These are phyloP conservation scores for Drosophila kuntzei DNA, from an alignment of 2,888 invertebrate species.

Conservation along the genomic window DNA sequence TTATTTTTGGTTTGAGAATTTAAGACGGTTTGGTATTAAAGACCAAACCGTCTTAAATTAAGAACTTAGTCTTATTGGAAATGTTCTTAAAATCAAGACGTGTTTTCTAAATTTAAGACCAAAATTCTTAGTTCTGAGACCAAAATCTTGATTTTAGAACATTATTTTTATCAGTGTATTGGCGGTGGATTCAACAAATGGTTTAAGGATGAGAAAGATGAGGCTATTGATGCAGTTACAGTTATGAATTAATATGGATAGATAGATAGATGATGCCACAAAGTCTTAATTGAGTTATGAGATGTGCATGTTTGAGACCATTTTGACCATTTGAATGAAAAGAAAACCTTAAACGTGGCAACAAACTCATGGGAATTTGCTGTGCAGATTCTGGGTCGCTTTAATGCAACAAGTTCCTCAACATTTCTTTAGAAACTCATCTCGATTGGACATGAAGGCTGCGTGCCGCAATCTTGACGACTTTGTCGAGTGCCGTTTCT, in stretches of 20 bases:
- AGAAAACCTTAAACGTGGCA: slow-evolving; percentile 32
- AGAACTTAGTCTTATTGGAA: too few relatives aligned
- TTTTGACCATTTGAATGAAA: slow-evolving; percentile 49
- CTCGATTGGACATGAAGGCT: slow-evolving; percentile 54
- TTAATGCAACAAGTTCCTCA: slow-evolving; percentile 33
- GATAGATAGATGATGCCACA: neutral
- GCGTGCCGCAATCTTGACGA: slow-evolving; percentile 55
- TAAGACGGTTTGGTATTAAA: too few relatives aligned
- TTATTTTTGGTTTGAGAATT: too few relatives aligned
- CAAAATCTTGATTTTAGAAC: too few relatives aligned
- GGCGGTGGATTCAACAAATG: slow-evolving; percentile 38
- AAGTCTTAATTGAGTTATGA: slow-evolving; percentile 59
- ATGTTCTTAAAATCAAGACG: too few relatives aligned
- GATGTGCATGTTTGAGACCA: slow-evolving; percentile 25
- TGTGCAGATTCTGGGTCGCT: slow-evolving; percentile 62
- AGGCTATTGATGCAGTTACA: slow-evolving; percentile 29
- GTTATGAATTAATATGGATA: slow-evolving; percentile 39
- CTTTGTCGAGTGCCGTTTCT: slow-evolving; percentile 51
- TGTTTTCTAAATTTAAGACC: too few relatives aligned
- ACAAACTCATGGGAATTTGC: slow-evolving; percentile 60
- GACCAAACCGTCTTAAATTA: too few relatives aligned
- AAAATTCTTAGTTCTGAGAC: too few relatives aligned
- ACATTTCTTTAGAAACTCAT: slow-evolving; percentile 41
- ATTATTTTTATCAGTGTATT: too few relatives aligned
- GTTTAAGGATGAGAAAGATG: slow-evolving; percentile 20